phyloP scores from a whole-genome alignment of 2,888 invertebrate species.

The Hipparchia sbordonii region DNA sequence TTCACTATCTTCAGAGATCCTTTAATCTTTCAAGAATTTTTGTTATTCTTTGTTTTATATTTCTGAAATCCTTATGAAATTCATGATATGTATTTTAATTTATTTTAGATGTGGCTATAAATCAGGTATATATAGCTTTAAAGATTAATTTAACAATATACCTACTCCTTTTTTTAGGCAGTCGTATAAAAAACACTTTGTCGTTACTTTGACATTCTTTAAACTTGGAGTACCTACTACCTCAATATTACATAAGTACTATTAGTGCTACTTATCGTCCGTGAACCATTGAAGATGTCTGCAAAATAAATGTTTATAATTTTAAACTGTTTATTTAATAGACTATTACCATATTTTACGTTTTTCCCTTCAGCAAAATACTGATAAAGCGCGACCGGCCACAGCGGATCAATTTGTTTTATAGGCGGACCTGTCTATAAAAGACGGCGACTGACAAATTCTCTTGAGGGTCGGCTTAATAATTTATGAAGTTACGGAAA shows the following conservation, averaged over 20 bases:
- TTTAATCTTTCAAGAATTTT: slow-evolving; percentile 18
- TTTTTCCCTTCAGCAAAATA: slow-evolving; percentile 53
- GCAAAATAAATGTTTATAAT: background rate
- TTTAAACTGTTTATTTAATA: slow-evolving; percentile 22
- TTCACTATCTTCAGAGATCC: slow-evolving; percentile 17
- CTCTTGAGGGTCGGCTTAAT: slow-evolving; percentile 57
- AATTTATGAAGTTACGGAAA: slow-evolving; percentile 59
- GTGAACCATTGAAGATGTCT: background rate
- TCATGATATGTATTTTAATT: too few species aligned
- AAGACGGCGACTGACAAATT: slow-evolving; percentile 63
- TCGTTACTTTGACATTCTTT: too few species aligned
- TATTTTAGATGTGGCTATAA: too few species aligned
- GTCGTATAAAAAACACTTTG: too few species aligned
- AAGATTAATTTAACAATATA: too few species aligned
- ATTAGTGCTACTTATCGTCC: too few species aligned
- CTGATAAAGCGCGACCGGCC: slow-evolving; percentile 58
- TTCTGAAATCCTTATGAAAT: too few species aligned
- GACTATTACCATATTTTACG: slow-evolving; percentile 41
- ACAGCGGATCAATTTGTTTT: slow-evolving; percentile 64
- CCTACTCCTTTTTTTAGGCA: too few species aligned
- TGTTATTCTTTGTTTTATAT: background rate
- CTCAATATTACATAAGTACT: too few species aligned
- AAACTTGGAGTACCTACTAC: too few species aligned
- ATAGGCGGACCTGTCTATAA: slow-evolving; percentile 63
- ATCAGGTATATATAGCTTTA: too few species aligned